These are phyloP conservation scores for Philaenus spumarius DNA, from an alignment of 1,140 invertebrate species.

Conservation along the genomic window DNA sequence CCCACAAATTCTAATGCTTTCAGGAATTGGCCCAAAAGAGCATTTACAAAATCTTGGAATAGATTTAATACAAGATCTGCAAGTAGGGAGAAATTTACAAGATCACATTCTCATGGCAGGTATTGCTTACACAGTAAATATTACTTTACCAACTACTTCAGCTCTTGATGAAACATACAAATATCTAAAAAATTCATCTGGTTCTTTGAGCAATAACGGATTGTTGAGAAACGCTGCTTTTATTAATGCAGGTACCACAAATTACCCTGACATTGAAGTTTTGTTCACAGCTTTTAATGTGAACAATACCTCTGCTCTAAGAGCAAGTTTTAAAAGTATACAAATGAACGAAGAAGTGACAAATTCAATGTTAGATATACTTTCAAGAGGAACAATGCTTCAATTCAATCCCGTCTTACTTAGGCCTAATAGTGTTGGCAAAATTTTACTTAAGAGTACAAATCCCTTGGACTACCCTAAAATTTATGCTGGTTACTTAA, in stretches of 20 bases:
- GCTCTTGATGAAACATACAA: background rate
- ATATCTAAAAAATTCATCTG: background rate
- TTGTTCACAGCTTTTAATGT: background rate
- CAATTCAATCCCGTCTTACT: too few species aligned
- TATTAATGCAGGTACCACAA: background rate
- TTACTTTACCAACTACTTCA: background rate
- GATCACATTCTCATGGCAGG: background rate
- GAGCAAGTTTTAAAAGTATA: too few species aligned
- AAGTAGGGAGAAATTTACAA: background rate
- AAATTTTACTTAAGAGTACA: constrained; percentile 33
- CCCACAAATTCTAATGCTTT: constrained; percentile 77
- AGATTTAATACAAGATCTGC: background rate
- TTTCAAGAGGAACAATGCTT: too few species aligned
- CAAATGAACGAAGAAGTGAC: too few species aligned
- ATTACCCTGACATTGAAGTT: background rate
- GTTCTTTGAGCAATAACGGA: background rate
- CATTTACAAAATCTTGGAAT: constrained; percentile 39
- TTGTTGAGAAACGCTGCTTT: background rate
- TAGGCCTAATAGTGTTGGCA: too few species aligned
- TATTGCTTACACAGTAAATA: background rate
- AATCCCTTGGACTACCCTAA: constrained; percentile 49
- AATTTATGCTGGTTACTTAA: constrained; percentile 53
- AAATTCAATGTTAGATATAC: too few species aligned
- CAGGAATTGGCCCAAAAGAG: constrained; percentile 70
- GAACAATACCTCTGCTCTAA: too few species aligned